A percentile compares a stretch with the other conserved stretches of the same genome.
These are phyloP conservation scores for Crypturellus tataupa DNA, from an alignment of 2,797 vertebrate species.

Conservation along the genomic window DNA sequence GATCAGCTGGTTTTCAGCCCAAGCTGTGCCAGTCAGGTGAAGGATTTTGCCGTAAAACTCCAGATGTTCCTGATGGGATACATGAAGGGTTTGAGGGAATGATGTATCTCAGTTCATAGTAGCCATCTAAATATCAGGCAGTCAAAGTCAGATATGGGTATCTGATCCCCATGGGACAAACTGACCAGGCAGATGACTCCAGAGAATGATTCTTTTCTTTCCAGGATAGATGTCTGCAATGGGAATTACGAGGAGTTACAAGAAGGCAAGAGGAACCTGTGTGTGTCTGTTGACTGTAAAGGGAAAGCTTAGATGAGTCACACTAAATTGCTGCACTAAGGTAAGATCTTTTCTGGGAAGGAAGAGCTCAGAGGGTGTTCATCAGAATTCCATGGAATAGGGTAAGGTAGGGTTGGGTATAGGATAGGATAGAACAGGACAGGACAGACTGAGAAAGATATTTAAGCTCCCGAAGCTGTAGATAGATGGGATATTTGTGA, in stretches of 20 bases:
- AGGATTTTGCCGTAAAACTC: background rate
- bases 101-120: background rate
- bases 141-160: background rate
- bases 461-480: background rate
- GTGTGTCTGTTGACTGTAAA: background rate
- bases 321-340: background rate
- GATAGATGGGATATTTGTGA: background rate
- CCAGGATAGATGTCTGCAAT: background rate
- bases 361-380: background rate
- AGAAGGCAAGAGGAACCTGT: background rate
- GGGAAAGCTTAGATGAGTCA: background rate
- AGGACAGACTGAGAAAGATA: background rate
- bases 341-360: background rate
- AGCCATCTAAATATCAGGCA: background rate
- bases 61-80: background rate
- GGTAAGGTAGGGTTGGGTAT: background rate
- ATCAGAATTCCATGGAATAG: background rate
- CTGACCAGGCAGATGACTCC: background rate
- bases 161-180: background rate
- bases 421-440: too few relatives aligned
- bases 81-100: background rate
- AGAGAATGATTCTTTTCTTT: background rate
- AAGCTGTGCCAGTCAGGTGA: background rate
- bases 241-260: background rate
- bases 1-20: rapidly evolving